Percentiles rank a stretch among this genome's conserved stretches.
Evolutionary conservation across 2,797 vertebrate species (phyloP).

Genomic region (Petrocephalus schoutedeni): DNA sequence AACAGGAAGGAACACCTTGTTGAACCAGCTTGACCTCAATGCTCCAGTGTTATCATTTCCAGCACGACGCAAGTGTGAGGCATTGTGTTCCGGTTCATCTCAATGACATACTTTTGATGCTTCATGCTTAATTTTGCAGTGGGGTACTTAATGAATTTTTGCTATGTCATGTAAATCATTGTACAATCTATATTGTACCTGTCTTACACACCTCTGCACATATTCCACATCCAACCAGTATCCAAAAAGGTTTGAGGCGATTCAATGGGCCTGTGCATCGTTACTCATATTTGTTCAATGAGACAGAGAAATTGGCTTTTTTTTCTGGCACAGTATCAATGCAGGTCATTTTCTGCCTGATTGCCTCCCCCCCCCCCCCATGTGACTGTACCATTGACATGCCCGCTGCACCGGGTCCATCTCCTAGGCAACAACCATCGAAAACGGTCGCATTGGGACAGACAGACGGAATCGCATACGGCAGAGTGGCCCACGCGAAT

Average conservation of each 20-base stretch:
- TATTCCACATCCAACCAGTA: background rate
- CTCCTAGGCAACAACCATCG: background rate
- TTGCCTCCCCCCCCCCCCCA: background rate
- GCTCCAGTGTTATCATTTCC: background rate
- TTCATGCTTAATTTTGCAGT: background rate
- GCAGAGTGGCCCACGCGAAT: background rate
- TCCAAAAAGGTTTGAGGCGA: background rate
- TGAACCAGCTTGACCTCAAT: background rate
- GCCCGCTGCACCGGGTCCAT: background rate
- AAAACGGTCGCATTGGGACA: background rate
- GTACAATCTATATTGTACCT: background rate
- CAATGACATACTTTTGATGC: background rate
- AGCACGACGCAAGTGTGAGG: background rate
- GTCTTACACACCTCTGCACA: background rate
- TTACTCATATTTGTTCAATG: background rate
- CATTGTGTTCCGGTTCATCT: background rate
- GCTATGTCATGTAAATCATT: background rate
- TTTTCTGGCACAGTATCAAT: background rate
- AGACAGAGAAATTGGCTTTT: slow-evolving; percentile 1
- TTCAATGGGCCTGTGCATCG: background rate
- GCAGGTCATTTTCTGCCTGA: background rate
- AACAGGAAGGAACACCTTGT: background rate
- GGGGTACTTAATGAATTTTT: background rate
- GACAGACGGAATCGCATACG: background rate
- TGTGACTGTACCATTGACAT: background rate